These are phyloP conservation scores for Loris lydekkerianus DNA, from an alignment of 2,797 vertebrate species.

Conservation along the genomic window DNA sequence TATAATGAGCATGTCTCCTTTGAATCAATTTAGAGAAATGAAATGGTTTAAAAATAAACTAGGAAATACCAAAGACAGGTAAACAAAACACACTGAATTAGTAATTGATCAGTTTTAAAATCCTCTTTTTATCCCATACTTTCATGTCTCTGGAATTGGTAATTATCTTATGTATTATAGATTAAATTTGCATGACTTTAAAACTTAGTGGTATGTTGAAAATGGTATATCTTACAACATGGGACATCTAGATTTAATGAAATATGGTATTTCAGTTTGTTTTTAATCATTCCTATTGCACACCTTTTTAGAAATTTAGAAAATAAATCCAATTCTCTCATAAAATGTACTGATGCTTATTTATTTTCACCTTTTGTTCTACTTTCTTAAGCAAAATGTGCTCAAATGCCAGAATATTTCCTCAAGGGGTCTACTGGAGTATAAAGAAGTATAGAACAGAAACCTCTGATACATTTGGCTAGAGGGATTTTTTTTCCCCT, in stretches of 20 bases:
- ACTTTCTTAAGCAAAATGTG: neutral
- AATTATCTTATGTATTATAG: neutral
- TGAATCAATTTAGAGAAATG: neutral
- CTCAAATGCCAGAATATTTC: neutral
- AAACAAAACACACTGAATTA: neutral
- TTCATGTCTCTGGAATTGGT: neutral
- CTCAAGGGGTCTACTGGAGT: neutral
- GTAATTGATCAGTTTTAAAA: neutral
- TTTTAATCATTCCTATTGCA: neutral
- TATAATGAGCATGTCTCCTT: neutral
- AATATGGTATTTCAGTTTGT: neutral
- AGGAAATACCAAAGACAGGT: neutral
- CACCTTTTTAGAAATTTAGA: neutral
- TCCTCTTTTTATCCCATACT: neutral
- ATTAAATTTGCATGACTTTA: neutral
- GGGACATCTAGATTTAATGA: neutral
- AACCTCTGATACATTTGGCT: neutral
- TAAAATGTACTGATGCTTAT: neutral
- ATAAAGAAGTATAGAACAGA: neutral
- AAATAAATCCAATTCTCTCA: neutral
- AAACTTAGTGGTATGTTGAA: neutral
- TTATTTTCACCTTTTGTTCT: neutral
- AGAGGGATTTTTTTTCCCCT: neutral
- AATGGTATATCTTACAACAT: neutral
- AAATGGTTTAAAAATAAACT: conserved; percentile 4